Conservation (phyloP, 2,888 invertebrate genomes). For the Leuctra nigra region DNA sequence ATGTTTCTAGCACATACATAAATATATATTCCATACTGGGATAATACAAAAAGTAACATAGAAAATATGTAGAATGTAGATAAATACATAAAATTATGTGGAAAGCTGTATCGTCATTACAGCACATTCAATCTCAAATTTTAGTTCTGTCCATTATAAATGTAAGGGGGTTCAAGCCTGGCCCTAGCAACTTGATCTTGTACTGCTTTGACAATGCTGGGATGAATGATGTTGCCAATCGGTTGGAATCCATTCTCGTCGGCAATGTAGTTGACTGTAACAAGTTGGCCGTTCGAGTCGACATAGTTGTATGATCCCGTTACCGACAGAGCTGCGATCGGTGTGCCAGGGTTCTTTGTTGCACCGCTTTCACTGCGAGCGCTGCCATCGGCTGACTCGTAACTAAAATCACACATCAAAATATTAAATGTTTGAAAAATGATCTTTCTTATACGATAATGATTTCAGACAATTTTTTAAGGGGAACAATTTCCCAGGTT, state of each 20-base stretch:
- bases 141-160: background rate
- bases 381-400: conserved; percentile 36
- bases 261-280: conserved; percentile 28
- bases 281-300: conserved; percentile 24
- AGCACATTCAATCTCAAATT: no score
- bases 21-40: no score
- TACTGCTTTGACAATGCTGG: conserved; percentile 23
- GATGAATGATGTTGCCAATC: conserved; percentile 25
- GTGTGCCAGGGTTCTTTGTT: conserved; percentile 32
- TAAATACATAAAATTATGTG: no score
- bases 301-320: conserved; percentile 27
- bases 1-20: no score
- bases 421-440: background rate
- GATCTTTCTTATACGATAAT: no score
- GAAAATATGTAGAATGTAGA: no score
- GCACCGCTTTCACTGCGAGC: conserved; percentile 32
- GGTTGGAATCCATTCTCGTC: conserved; percentile 30
- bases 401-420: conserved; percentile 30
- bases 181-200: conserved; percentile 27
- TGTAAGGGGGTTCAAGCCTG: conserved; percentile 12
- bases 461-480: no score
- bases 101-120: no score
- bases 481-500: no score
- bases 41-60: no score
- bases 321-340: conserved; percentile 30